Evolutionary conservation across 2,113 vertebrate genomes (phyloP).

Genomic region (Notarius lentiginosus): DNA sequence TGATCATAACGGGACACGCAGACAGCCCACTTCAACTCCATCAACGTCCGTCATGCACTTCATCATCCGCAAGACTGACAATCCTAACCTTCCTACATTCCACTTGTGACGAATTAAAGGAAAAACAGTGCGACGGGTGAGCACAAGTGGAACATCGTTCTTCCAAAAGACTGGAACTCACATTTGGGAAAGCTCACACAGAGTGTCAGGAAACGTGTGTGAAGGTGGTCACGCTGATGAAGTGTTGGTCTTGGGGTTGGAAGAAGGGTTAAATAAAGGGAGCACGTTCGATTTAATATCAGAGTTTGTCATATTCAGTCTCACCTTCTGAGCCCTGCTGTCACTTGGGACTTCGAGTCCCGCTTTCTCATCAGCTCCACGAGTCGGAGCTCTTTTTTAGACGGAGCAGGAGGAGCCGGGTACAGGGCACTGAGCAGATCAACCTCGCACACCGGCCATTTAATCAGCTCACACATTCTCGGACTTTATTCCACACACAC

Average conservation of each 20-base stretch:
- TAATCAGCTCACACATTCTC: slow-evolving; percentile 78
- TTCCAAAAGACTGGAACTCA: neutral
- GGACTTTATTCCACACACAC: slow-evolving; percentile 69
- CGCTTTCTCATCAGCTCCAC: slow-evolving; percentile 91
- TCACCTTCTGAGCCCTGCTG: slow-evolving; percentile 86
- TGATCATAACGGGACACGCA: slow-evolving; percentile 75
- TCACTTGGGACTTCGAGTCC: slow-evolving; percentile 81
- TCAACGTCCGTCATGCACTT: slow-evolving; percentile 62
- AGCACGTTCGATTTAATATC: neutral
- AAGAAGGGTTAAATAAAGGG: neutral
- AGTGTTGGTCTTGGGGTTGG: neutral
- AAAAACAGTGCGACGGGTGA: neutral
- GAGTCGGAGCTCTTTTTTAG: slow-evolving; percentile 86
- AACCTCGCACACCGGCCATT: slow-evolving; percentile 78
- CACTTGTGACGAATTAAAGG: neutral
- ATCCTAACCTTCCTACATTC: neutral
- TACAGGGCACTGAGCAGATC: slow-evolving; percentile 74
- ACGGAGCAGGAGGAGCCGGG: slow-evolving; percentile 68
- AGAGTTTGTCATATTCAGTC: slow-evolving; percentile 45
- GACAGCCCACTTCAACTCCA: slow-evolving; percentile 74
- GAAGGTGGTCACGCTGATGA: neutral
- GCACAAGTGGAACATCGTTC: neutral
- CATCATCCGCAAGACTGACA: slow-evolving; percentile 49
- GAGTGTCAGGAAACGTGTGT: no score
- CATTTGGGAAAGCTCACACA: neutral